Conservation (phyloP, 2,113 vertebrate genomes). For the Pterophyllum scalare region DNA sequence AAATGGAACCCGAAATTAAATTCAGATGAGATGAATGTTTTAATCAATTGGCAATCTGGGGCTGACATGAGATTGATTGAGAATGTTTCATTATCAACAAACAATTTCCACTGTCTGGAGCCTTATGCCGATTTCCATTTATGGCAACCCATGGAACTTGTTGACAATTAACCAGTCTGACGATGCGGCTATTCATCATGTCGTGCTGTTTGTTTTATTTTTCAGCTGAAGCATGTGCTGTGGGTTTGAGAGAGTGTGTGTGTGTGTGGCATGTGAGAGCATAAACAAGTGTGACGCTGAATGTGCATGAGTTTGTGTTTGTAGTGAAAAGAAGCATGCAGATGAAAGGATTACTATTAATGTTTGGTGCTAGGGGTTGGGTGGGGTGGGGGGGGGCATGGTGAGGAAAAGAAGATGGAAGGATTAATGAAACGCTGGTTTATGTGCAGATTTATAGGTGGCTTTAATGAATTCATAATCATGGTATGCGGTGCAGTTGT, state of each 20-base stretch:
- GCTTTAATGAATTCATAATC: conserved; percentile 35
- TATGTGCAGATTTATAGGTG: conserved; percentile 6
- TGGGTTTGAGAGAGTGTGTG: neutral
- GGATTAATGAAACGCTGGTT: conserved; percentile 27
- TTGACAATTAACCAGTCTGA: conserved; percentile 55
- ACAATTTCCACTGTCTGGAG: conserved; percentile 51
- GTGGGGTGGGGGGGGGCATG: neutral
- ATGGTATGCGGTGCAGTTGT: neutral
- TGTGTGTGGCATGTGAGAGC: neutral
- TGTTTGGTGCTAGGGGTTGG: neutral
- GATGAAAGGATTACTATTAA: conserved; percentile 43
- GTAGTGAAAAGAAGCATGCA: conserved; percentile 26
- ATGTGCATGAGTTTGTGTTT: conserved; percentile 8
- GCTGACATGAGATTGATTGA: conserved; percentile 58
- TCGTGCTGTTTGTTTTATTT: conserved; percentile 43
- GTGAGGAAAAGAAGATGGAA: neutral
- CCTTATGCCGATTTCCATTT: conserved; percentile 48
- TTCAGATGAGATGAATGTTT: conserved; percentile 60
- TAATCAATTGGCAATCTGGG: conserved; percentile 65
- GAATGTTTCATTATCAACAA: conserved; percentile 63
- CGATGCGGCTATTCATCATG: conserved; percentile 49
- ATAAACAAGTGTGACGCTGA: neutral
- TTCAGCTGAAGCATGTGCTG: conserved; percentile 1
- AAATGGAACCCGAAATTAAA: conserved; percentile 53
- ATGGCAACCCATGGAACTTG: conserved; percentile 34